These are phyloP conservation scores for Lymantria monacha DNA, from an alignment of 2,888 invertebrate species.

Conservation along the genomic window DNA sequence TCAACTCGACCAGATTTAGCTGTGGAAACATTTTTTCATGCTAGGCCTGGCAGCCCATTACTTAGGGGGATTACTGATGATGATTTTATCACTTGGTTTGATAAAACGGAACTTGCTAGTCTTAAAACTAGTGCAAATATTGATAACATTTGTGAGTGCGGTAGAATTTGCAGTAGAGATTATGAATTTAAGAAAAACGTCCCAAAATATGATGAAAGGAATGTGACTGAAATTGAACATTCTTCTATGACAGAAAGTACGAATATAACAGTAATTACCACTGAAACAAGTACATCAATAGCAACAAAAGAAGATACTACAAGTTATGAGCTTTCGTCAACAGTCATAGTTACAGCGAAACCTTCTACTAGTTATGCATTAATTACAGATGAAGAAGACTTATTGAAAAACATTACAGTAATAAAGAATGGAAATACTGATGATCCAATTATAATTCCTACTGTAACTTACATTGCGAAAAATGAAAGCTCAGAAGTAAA, in stretches of 20 bases:
- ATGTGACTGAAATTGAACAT: slow-evolving; percentile 11
- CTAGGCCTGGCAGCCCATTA: slow-evolving; percentile 81
- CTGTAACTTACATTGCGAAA: slow-evolving; percentile 44
- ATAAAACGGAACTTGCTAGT: slow-evolving; percentile 78
- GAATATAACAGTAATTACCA: slow-evolving; percentile 12
- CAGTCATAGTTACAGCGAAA: slow-evolving; percentile 6
- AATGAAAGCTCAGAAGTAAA: slow-evolving; percentile 44
- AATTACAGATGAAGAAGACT: slow-evolving; percentile 8
- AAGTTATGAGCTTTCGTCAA: slow-evolving; percentile 5
- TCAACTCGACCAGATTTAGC: slow-evolving; percentile 83
- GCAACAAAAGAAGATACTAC: slow-evolving; percentile 11
- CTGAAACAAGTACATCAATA: slow-evolving; percentile 8
- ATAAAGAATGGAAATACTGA: slow-evolving; percentile 26
- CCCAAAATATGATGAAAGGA: slow-evolving; percentile 21
- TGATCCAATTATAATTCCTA: slow-evolving; percentile 62
- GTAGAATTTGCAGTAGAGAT: slow-evolving; percentile 72
- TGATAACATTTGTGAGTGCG: slow-evolving; percentile 80
- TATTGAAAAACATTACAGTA: slow-evolving; percentile 10
- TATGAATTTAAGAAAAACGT: slow-evolving; percentile 64
- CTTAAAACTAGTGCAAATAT: slow-evolving; percentile 69
- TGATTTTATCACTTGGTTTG: slow-evolving; percentile 86
- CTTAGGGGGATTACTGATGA: slow-evolving; percentile 84
- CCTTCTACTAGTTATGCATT: slow-evolving; percentile 10
- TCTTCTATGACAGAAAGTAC: slow-evolving; percentile 12
- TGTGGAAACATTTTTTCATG: slow-evolving; percentile 85